phyloP scores from a whole-genome alignment of 2,797 vertebrate species.

The Clarias laeviceps region DNA sequence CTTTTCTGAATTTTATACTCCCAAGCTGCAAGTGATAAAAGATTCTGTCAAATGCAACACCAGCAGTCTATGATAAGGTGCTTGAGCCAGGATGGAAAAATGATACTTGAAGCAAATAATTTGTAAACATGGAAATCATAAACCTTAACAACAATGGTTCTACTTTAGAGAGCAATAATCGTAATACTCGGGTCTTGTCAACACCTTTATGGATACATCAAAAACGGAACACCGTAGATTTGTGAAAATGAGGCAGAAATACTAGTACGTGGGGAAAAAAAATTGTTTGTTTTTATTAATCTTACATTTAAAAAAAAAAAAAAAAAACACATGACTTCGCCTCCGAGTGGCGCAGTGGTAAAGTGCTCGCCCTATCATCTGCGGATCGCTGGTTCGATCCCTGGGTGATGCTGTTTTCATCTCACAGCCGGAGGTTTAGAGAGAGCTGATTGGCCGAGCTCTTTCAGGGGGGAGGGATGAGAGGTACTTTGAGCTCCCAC shows the following conservation, averaged over 20 bases:
- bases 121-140: neutral
- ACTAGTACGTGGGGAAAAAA: too few relatives aligned
- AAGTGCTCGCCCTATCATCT: too few relatives aligned
- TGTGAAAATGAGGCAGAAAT: too few relatives aligned
- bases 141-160: neutral
- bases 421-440: too few relatives aligned
- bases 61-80: neutral
- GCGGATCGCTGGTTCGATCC: too few relatives aligned
- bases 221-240: neutral
- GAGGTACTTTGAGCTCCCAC: too few relatives aligned
- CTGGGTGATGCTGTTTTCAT: too few relatives aligned
- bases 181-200: neutral
- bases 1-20: neutral
- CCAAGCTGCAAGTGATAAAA: neutral
- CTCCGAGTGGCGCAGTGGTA: too few relatives aligned
- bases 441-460: too few relatives aligned
- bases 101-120: neutral
- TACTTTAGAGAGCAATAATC: neutral
- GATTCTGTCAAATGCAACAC: neutral
- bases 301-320: too few relatives aligned
- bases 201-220: neutral
- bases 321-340: too few relatives aligned
- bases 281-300: neutral
- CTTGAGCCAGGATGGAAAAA: neutral
- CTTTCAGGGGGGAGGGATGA: too few relatives aligned